phyloP scores from a whole-genome alignment of 1,140 invertebrate genomes.

The Papilio helenus region DNA sequence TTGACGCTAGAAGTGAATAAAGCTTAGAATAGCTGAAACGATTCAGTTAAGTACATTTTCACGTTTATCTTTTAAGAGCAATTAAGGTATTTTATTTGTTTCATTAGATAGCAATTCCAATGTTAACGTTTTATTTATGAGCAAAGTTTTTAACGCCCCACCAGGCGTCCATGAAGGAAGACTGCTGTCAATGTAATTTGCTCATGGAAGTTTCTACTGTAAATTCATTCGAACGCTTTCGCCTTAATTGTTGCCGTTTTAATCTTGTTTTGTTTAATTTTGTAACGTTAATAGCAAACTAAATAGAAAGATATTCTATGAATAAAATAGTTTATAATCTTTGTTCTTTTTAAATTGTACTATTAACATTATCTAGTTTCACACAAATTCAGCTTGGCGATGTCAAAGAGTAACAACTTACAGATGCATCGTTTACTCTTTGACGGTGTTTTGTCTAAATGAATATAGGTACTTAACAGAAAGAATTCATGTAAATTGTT shows the following conservation, averaged over 20 bases:
- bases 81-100: slow-evolving; percentile 64
- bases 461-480: background rate
- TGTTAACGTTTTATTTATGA: slow-evolving; percentile 58
- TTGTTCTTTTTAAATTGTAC: slow-evolving; percentile 2
- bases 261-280: slow-evolving; percentile 9
- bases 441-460: background rate
- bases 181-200: slow-evolving; percentile 38
- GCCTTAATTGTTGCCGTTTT: slow-evolving; percentile 1
- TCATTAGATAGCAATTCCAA: slow-evolving; percentile 58
- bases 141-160: slow-evolving; percentile 45
- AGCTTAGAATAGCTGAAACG: slow-evolving; percentile 40
- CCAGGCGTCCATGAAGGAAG: background rate
- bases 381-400: background rate
- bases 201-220: background rate
- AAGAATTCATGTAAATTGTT: background rate
- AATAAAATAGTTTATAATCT: background rate
- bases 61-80: slow-evolving; percentile 57
- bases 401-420: slow-evolving; percentile 8
- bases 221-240: background rate
- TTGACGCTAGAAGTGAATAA: slow-evolving; percentile 7
- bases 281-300: background rate
- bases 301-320: background rate
- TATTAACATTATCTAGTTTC: background rate
- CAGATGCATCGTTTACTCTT: background rate
- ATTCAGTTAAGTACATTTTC: slow-evolving; percentile 45